These are phyloP conservation scores for Stichopus chloronotus DNA, from an alignment of 35 echinoderm and acorn worm genomes.

Conservation along the genomic window DNA sequence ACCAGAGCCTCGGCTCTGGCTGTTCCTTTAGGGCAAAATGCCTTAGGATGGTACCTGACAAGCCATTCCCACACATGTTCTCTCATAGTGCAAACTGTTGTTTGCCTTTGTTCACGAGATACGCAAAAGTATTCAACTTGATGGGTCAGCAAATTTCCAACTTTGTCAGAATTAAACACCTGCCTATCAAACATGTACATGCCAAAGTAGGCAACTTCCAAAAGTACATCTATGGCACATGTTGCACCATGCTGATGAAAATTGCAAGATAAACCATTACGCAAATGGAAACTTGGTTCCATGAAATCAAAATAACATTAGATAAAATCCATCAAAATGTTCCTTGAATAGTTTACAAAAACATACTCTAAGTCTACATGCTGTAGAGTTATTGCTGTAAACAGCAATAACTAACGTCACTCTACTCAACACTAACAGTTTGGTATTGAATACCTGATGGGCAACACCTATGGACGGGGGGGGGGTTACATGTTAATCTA, in stretches of 20 bases:
- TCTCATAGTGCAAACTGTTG: not conserved
- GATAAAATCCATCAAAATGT: conserved; percentile 6
- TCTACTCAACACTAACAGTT: too few relatives aligned
- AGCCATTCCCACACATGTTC: conserved; percentile 38
- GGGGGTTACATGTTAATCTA: too few relatives aligned
- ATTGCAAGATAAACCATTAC: not conserved
- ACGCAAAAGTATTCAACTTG: not conserved
- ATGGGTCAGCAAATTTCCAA: not conserved
- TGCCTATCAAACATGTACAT: not conserved
- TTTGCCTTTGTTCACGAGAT: not conserved
- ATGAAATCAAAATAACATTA: not conserved
- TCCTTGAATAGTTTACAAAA: conserved; percentile 21
- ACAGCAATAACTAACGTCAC: too few relatives aligned
- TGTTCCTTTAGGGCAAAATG: not conserved
- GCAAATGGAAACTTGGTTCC: conserved; percentile 12
- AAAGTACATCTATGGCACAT: conserved; percentile 7
- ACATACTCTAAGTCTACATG: not conserved
- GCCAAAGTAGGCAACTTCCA: conserved; percentile 3
- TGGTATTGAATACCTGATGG: too few relatives aligned
- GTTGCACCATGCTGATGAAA: conserved; percentile 17
- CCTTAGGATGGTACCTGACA: not conserved
- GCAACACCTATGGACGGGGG: too few relatives aligned
- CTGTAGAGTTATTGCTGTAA: too few relatives aligned
- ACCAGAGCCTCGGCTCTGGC: not conserved
- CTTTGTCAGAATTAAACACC: not conserved